These are phyloP conservation scores for Crypturellus undulatus DNA, from an alignment of 2,113 vertebrate genomes.

Conservation along the genomic window DNA sequence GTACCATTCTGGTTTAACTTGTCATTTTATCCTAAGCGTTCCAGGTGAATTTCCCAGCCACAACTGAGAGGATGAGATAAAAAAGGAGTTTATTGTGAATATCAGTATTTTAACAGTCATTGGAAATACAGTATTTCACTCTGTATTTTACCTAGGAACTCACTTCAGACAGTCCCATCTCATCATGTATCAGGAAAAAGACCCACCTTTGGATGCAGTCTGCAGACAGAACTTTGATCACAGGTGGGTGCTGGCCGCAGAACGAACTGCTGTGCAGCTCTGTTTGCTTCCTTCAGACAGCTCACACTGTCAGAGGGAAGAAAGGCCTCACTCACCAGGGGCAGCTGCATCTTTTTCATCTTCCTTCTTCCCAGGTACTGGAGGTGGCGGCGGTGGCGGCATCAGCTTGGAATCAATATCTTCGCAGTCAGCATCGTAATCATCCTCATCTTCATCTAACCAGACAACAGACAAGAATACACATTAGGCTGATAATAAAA, in stretches of 20 bases:
- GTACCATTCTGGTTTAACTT: conserved; percentile 46
- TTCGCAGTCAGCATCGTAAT: conserved; percentile 97
- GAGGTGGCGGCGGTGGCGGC: conserved; percentile 94
- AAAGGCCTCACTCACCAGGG: conserved; percentile 78
- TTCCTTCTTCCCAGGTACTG: conserved; percentile 86
- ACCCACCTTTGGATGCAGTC: neutral
- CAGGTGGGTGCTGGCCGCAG: rapidly evolving
- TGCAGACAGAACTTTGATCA: neutral
- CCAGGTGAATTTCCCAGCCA: conserved; percentile 59
- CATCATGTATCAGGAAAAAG: neutral
- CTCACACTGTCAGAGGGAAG: conserved; percentile 35
- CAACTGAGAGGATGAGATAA: conserved; percentile 61
- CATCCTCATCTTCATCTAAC: conserved; percentile 91
- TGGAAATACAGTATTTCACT: neutral
- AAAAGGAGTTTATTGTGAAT: conserved; percentile 51
- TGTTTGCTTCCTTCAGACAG: neutral
- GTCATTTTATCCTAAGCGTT: conserved; percentile 66
- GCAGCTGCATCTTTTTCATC: conserved; percentile 81
- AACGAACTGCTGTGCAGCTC: neutral
- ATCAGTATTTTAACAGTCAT: neutral
- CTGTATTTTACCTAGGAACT: neutral
- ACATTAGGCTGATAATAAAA: neutral
- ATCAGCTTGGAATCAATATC: conserved; percentile 97
- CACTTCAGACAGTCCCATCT: neutral
- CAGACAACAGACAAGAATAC: neutral